phyloP scores from a whole-genome alignment of 2,797 vertebrate genomes.

The Onychomys arenicola region DNA sequence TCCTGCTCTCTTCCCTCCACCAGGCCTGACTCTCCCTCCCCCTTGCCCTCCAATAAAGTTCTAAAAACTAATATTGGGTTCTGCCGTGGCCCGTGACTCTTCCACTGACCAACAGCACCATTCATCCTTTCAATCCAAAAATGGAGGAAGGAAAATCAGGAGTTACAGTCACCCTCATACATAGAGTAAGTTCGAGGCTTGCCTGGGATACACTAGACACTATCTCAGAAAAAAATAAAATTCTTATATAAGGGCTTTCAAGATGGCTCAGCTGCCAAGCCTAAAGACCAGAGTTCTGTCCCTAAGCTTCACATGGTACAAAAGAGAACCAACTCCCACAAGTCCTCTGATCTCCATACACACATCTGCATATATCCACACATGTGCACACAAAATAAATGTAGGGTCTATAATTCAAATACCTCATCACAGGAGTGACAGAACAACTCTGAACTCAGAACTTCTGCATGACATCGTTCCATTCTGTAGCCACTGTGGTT shows the following conservation, averaged over 20 bases:
- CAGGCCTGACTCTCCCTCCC: no score
- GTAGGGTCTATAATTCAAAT: slow-evolving; percentile 94
- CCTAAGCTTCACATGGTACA: not conserved
- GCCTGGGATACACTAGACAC: not conserved
- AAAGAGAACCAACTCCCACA: not conserved
- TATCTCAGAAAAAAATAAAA: not conserved
- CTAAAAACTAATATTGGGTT: no score
- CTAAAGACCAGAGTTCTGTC: not conserved
- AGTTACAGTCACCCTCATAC: not conserved
- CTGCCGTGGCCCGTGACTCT: no score
- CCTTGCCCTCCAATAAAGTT: no score
- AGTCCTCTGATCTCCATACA: not conserved
- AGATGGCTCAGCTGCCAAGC: not conserved
- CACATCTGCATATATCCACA: not conserved
- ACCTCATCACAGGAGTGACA: slow-evolving; percentile 91
- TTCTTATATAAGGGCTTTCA: not conserved
- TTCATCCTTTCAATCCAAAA: no score
- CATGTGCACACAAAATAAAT: not conserved
- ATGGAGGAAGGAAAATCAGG: not conserved
- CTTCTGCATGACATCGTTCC: slow-evolving; percentile 92
- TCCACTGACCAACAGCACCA: no score
- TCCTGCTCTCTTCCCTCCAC: no score
- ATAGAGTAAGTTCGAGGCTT: not conserved
- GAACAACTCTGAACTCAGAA: slow-evolving; percentile 96
- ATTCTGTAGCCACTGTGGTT: slow-evolving; percentile 90